Conservation (phyloP, 2,113 vertebrate genomes). For the Pholis gunnellus region DNA sequence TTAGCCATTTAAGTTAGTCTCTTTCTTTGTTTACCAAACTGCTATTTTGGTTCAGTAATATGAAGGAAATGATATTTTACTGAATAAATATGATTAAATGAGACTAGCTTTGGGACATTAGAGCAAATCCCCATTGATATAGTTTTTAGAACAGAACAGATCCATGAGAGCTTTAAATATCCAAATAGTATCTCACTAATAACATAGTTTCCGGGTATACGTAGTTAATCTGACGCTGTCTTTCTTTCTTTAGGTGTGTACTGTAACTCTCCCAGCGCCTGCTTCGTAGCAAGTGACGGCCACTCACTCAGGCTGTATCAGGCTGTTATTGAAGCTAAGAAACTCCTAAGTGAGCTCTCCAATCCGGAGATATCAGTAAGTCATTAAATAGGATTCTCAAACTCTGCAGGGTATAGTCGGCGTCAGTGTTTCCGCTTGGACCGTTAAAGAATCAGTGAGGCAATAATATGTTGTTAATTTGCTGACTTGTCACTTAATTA, state of each 20-base stretch:
- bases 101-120: background rate
- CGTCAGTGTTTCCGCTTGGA: background rate
- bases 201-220: background rate
- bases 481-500: conserved; percentile 3
- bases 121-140: conserved; percentile 5
- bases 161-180: background rate
- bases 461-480: background rate
- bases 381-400: conserved; percentile 39
- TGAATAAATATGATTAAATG: conserved; percentile 12
- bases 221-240: background rate
- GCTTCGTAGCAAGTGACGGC: conserved; percentile 97
- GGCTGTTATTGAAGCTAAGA: conserved; percentile 98
- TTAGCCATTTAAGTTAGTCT: background rate
- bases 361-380: conserved; percentile 97
- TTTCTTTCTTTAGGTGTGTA: conserved; percentile 86
- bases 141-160: background rate
- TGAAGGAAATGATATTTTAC: background rate
- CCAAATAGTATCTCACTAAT: background rate
- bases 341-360: conserved; percentile 94
- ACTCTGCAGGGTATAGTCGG: conserved; percentile 6
- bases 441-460: background rate
- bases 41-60: conserved; percentile 1
- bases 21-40: background rate
- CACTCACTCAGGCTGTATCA: conserved; percentile 95
- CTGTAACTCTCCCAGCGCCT: conserved; percentile 98